phyloP scores from a whole-genome alignment of 2,797 vertebrate species.

The Paedocypris micromegethes region DNA sequence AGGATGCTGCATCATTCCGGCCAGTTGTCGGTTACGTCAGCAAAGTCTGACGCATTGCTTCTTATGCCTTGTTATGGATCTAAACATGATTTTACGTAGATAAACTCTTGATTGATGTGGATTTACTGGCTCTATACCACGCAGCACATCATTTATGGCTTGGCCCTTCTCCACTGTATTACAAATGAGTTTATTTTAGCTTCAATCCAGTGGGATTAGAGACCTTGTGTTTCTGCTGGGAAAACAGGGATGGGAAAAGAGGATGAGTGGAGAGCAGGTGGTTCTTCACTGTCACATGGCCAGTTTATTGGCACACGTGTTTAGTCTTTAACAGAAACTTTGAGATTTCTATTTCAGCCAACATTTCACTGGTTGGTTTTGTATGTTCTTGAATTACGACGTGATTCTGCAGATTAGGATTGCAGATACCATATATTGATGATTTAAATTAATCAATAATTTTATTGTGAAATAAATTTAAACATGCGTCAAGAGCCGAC shows the following conservation, averaged over 20 bases:
- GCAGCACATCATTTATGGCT: slow-evolving; percentile 4
- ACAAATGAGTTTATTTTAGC: slow-evolving; percentile 15
- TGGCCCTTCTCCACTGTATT: slow-evolving; percentile 8
- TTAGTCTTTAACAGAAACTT: not conserved
- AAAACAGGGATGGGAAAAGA: slow-evolving; percentile 13
- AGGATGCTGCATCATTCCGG: not conserved
- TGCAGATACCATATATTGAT: no score
- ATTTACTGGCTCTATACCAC: not conserved
- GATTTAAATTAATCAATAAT: no score
- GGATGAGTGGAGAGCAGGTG: slow-evolving; percentile 15
- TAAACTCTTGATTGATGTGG: slow-evolving; percentile 22
- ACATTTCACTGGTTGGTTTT: not conserved
- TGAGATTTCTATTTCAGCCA: not conserved
- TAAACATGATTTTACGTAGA: slow-evolving; percentile 10
- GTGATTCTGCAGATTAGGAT: no score
- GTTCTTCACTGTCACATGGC: slow-evolving; percentile 17
- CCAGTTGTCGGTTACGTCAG: slow-evolving; percentile 8
- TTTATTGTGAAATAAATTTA: no score
- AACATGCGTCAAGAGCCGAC: no score
- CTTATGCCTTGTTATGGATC: not conserved
- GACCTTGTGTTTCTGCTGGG: not conserved
- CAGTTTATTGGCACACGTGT: not conserved
- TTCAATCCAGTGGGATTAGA: slow-evolving; percentile 29
- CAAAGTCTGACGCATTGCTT: not conserved
- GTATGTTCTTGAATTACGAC: no score